These are phyloP conservation scores for Pangasianodon hypophthalmus DNA, from an alignment of 2,113 vertebrate genomes.

Conservation along the genomic window DNA sequence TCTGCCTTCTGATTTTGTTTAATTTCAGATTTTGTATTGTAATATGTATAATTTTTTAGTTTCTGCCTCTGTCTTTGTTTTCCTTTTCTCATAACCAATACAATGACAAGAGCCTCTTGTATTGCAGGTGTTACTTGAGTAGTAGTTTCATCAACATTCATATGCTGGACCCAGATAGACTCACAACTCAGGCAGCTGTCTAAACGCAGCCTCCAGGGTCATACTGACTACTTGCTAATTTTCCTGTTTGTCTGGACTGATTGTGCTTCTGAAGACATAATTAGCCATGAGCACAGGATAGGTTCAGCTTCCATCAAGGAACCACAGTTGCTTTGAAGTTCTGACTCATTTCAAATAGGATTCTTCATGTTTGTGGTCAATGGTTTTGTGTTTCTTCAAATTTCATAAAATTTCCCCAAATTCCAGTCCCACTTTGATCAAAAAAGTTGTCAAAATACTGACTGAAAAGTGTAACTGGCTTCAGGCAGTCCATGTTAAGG, in stretches of 20 bases:
- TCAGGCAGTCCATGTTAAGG: constrained; percentile 19
- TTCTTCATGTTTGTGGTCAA: constrained; percentile 17
- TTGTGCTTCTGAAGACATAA: constrained; percentile 62
- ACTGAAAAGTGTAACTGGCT: constrained; percentile 34
- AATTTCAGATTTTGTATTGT: neutral
- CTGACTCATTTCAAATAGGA: constrained; percentile 24
- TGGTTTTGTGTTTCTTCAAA: constrained; percentile 27
- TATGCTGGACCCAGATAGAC: neutral
- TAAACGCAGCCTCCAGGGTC: constrained; percentile 52
- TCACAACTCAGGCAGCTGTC: constrained; percentile 9
- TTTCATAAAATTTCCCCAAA: constrained; percentile 50
- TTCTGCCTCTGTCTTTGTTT: neutral
- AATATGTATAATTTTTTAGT: neutral
- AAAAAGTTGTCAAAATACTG: constrained; percentile 25
- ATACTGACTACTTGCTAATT: constrained; percentile 64
- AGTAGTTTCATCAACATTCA: constrained; percentile 59
- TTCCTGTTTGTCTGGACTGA: constrained; percentile 60
- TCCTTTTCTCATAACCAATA: neutral
- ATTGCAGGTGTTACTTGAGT: constrained; percentile 53
- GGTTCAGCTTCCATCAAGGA: constrained; percentile 37
- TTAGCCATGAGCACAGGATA: constrained; percentile 54
- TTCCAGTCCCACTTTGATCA: constrained; percentile 41
- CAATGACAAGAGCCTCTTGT: neutral
- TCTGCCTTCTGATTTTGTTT: neutral
- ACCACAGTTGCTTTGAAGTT: constrained; percentile 49